A percentile compares a stretch with the other conserved stretches of the same genome.
Conservation (phyloP, 2,888 invertebrate species). For the Choreutis nemorana region DNA sequence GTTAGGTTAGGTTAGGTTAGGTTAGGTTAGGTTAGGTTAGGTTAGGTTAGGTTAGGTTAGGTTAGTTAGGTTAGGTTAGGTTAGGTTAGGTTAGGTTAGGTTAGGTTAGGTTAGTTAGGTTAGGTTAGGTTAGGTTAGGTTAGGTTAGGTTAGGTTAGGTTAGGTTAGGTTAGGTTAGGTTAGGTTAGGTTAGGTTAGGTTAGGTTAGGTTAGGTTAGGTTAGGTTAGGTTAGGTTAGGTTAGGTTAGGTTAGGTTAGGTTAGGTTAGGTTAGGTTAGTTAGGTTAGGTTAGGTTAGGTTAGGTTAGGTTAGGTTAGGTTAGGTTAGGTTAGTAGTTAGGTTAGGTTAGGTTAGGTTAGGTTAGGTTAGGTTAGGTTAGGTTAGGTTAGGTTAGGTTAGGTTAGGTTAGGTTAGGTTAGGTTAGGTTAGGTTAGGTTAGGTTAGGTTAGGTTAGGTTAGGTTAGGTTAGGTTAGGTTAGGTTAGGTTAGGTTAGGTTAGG, state of each 20-base stretch:
- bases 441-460: conserved; percentile 10
- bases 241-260: conserved; percentile 11
- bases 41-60: conserved; percentile 12
- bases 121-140: conserved; percentile 4
- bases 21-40: conserved; percentile 12
- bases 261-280: conserved; percentile 9
- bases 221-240: conserved; percentile 10
- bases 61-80: conserved; percentile 10
- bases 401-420: conserved; percentile 10
- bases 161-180: conserved; percentile 4
- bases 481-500: conserved; percentile 10
- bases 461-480: conserved; percentile 10
- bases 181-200: conserved; percentile 7
- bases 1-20: conserved; percentile 12
- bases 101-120: conserved; percentile 8
- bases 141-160: conserved; percentile 5
- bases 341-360: conserved; percentile 9
- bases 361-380: conserved; percentile 9
- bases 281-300: too few relatives aligned
- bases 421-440: conserved; percentile 10
- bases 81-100: conserved; percentile 7
- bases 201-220: conserved; percentile 8
- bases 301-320: conserved; percentile 10
- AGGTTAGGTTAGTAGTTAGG: conserved; percentile 9
- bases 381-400: conserved; percentile 8